These are phyloP conservation scores for Sericinus montela DNA, from an alignment of 2,888 invertebrate genomes.

Conservation along the genomic window DNA sequence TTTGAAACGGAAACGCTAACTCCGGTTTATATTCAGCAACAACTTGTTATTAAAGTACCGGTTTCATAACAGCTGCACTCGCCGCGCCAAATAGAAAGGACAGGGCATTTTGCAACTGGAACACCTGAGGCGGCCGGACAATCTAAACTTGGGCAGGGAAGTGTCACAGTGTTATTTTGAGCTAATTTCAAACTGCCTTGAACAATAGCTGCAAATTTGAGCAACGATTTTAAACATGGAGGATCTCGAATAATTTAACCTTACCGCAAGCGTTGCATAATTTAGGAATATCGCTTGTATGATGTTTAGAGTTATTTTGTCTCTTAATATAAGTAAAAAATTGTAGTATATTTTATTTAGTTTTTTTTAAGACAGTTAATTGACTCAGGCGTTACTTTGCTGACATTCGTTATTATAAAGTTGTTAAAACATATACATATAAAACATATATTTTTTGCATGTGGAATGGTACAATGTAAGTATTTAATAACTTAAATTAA, in stretches of 20 bases:
- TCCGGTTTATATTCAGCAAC: conserved; percentile 25
- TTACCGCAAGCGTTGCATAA: not conserved
- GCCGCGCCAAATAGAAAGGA: conserved; percentile 50
- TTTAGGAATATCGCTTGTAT: no score
- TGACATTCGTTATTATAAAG: no score
- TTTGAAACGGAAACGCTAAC: conserved; percentile 27
- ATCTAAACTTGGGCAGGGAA: conserved; percentile 28
- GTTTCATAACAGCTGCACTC: conserved; percentile 29
- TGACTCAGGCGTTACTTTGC: no score
- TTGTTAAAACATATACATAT: no score
- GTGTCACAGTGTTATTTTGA: conserved; percentile 22
- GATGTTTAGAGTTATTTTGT: no score
- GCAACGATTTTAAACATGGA: not conserved
- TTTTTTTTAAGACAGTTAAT: no score
- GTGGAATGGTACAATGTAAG: no score
- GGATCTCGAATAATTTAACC: not conserved
- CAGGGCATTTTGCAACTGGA: conserved; percentile 58
- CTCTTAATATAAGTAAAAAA: no score
- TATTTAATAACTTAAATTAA: no score
- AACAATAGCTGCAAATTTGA: conserved; percentile 9
- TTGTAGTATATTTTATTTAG: no score
- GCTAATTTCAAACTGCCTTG: conserved; percentile 14
- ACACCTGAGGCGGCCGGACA: conserved; percentile 55
- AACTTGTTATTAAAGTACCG: conserved; percentile 27
- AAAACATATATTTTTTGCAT: no score